Evolutionary conservation across 2,113 vertebrate genomes (phyloP).

Genomic region (Penelope pileata): DNA sequence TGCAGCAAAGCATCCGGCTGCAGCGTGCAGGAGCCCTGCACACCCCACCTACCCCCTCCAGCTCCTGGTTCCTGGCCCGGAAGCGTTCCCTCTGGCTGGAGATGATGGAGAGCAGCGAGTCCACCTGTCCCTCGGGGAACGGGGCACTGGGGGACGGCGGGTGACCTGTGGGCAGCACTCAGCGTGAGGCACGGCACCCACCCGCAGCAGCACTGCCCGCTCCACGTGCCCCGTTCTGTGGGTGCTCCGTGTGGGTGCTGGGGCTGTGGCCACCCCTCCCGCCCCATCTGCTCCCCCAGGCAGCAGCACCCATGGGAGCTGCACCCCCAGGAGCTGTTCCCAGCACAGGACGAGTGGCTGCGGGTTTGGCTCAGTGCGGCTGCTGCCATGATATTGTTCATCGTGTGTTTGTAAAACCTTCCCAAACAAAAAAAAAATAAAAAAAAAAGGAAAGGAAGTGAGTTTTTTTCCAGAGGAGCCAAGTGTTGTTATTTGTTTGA

Average conservation of each 20-base stretch:
- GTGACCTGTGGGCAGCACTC: constrained; percentile 49
- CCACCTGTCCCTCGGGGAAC: constrained; percentile 90
- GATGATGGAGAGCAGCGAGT: constrained; percentile 96
- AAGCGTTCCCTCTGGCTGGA: constrained; percentile 97
- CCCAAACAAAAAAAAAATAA: neutral
- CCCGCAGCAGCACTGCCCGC: neutral
- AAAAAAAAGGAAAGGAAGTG: neutral
- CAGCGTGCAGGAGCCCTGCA: neutral
- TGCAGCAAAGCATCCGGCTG: neutral
- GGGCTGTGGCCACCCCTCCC: neutral
- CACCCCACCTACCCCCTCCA: constrained; percentile 85
- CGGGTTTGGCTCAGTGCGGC: constrained; percentile 38
- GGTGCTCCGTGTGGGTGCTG: neutral
- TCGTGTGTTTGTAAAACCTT: constrained; percentile 9
- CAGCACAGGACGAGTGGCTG: constrained; percentile 32
- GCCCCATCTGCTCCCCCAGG: neutral
- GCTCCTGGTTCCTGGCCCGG: constrained; percentile 92
- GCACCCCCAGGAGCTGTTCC: constrained; percentile 35
- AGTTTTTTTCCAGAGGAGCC: neutral
- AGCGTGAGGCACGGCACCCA: neutral
- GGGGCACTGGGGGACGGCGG: neutral
- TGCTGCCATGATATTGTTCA: constrained; percentile 46
- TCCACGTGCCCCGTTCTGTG: neutral
- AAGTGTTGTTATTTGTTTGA: neutral
- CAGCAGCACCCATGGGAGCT: neutral